Conservation (phyloP, 2,113 vertebrate genomes). For the Sylvilagus bachmani region DNA sequence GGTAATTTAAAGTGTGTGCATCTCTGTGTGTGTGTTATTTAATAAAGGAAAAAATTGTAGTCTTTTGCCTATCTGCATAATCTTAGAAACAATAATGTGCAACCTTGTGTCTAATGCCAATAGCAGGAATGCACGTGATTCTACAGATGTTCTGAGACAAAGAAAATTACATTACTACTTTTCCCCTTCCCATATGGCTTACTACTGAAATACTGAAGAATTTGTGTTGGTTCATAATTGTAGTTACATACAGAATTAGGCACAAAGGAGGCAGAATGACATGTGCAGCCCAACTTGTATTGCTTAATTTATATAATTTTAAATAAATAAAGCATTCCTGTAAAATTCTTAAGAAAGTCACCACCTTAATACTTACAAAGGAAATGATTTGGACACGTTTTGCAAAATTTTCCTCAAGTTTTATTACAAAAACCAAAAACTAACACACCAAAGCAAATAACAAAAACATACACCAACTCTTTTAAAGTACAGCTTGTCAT, state of each 20-base stretch:
- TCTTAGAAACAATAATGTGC: neutral
- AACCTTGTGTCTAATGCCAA: neutral
- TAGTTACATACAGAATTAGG: neutral
- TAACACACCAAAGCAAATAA: neutral
- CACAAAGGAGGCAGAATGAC: neutral
- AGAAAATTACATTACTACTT: neutral
- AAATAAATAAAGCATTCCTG: neutral
- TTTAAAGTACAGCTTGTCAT: neutral
- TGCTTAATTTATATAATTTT: conserved; percentile 12
- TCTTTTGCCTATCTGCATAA: neutral
- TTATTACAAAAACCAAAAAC: neutral
- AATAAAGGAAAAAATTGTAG: neutral
- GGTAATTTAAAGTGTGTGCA: neutral
- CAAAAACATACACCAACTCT: neutral
- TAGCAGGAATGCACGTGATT: neutral
- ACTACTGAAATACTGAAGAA: neutral
- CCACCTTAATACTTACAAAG: neutral
- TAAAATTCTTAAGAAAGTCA: neutral
- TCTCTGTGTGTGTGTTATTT: neutral
- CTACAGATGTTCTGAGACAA: neutral
- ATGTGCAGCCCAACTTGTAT: neutral
- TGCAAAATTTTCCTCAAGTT: neutral
- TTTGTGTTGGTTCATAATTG: neutral
- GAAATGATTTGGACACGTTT: neutral
- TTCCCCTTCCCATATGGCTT: neutral